Percentiles rank a stretch among this genome's conserved stretches.
Conservation (phyloP, 1,140 invertebrate genomes). For the Himalopsyche phryganea region DNA sequence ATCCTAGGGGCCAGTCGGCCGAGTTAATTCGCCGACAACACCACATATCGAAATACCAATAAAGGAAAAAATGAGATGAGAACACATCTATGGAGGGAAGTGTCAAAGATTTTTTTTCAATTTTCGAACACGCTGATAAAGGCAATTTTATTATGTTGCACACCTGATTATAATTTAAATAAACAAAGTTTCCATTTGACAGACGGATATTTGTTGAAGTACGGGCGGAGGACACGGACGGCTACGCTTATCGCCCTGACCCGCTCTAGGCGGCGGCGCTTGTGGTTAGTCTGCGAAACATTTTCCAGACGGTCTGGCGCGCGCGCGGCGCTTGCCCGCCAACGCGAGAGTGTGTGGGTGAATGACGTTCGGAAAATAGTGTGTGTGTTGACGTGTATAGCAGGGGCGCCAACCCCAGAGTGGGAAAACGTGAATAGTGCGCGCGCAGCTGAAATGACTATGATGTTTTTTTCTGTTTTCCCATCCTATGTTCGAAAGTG, state of each 20-base stretch:
- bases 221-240: conserved; percentile 12
- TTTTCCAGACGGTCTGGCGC: conserved; percentile 2
- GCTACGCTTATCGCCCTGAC: conserved; percentile 18
- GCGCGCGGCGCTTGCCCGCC: not conserved
- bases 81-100: too few relatives aligned
- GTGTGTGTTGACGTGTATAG: not conserved
- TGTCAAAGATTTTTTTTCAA: too few relatives aligned
- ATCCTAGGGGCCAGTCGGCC: conserved; percentile 26
- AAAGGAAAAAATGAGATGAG: too few relatives aligned
- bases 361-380: not conserved
- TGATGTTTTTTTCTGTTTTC: too few relatives aligned
- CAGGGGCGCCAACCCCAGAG: conserved; percentile 10
- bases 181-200: not conserved
- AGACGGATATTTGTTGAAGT: conserved; percentile 2
- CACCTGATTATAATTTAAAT: too few relatives aligned
- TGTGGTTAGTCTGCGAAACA: conserved; percentile 2
- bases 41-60: conserved; percentile 16
- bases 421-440: not conserved
- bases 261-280: conserved; percentile 24
- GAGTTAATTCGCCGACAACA: conserved; percentile 31
- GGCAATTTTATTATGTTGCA: too few relatives aligned
- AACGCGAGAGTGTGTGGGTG: not conserved
- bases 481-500: too few relatives aligned
- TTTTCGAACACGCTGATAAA: too few relatives aligned
- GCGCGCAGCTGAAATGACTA: conserved; percentile 1